A percentile compares a stretch with the other conserved stretches of the same genome.
Conservation (phyloP, 2,113 vertebrate species). For the Lagopus leucura region DNA sequence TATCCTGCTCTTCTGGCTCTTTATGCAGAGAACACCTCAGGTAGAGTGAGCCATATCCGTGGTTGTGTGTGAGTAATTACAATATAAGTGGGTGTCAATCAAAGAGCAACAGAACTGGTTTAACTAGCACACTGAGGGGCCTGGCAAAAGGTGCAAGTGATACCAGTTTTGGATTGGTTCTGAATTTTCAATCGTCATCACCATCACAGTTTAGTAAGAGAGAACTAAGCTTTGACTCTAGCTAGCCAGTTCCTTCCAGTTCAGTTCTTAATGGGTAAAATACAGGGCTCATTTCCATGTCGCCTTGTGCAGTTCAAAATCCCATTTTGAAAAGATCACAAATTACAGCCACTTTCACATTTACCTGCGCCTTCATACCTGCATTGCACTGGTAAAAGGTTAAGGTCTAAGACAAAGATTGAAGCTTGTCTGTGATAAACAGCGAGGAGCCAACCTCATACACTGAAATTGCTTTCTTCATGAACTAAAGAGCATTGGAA, state of each 20-base stretch:
- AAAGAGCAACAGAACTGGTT: conserved; percentile 22
- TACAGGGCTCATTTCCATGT: background rate
- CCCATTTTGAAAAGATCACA: background rate
- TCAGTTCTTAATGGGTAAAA: background rate
- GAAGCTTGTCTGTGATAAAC: background rate
- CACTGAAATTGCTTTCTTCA: background rate
- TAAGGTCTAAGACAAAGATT: background rate
- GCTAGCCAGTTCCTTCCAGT: background rate
- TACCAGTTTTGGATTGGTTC: background rate
- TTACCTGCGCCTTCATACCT: background rate
- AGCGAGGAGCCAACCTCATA: background rate
- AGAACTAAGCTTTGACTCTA: background rate
- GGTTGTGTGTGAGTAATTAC: background rate
- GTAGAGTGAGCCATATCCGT: background rate
- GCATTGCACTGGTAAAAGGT: background rate
- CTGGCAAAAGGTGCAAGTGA: background rate
- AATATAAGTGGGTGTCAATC: background rate
- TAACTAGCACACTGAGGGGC: background rate
- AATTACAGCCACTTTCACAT: background rate
- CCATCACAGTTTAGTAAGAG: background rate
- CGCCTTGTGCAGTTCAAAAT: background rate
- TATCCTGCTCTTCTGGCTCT: background rate
- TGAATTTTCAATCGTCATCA: background rate
- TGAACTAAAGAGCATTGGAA: background rate
- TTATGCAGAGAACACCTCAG: background rate